Percentiles rank a stretch among this genome's conserved stretches.
phyloP scores from a whole-genome alignment of 2,797 vertebrate genomes.

The Thamnophis elegans region DNA sequence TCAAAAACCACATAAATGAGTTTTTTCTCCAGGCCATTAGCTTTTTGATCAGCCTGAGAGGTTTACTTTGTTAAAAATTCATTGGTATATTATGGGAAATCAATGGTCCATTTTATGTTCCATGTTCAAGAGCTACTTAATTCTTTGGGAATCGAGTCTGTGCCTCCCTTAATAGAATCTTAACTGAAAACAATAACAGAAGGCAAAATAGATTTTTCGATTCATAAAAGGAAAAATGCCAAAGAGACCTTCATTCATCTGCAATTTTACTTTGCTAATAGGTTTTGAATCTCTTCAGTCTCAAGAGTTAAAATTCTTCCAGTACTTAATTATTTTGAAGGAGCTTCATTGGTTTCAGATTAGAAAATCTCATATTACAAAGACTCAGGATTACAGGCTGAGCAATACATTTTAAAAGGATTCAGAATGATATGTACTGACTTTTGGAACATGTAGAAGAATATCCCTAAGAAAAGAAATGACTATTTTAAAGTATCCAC shows the following conservation, averaged over 20 bases:
- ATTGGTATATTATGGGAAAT: constrained; percentile 23
- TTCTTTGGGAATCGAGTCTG: constrained; percentile 25
- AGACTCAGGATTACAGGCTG: not conserved
- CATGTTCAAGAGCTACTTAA: not conserved
- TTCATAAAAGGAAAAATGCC: not conserved
- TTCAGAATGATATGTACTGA: not conserved
- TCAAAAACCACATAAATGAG: constrained; percentile 44
- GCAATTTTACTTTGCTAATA: constrained; percentile 41
- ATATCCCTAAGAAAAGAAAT: not conserved
- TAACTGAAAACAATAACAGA: not conserved
- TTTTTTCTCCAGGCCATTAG: constrained; percentile 31
- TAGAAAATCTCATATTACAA: not conserved
- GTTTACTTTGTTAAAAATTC: constrained; percentile 30
- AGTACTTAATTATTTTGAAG: not conserved
- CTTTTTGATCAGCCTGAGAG: constrained; percentile 26
- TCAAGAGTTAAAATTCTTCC: constrained; percentile 10
- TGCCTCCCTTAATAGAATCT: not conserved
- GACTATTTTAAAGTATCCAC: not conserved
- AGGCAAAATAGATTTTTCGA: not conserved
- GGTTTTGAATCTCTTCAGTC: constrained; percentile 4
- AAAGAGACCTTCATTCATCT: constrained; percentile 2
- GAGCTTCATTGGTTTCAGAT: not conserved
- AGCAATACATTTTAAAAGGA: not conserved
- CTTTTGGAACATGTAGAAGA: not conserved
- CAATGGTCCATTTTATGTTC: not conserved